These are phyloP conservation scores for Philonicus albiceps DNA, from an alignment of 2,888 invertebrate species.

Conservation along the genomic window DNA sequence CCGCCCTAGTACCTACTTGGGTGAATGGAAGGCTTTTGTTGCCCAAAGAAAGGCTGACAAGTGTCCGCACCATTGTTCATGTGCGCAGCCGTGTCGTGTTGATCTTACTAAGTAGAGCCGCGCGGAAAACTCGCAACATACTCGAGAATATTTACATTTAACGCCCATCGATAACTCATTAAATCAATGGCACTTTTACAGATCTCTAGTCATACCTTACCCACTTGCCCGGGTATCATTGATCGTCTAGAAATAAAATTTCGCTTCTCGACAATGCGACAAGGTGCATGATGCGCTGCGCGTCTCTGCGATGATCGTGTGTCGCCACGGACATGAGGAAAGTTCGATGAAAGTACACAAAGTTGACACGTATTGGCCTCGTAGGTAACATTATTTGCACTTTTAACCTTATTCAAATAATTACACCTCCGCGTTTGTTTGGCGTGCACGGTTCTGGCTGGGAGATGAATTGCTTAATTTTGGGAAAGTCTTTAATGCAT, in stretches of 20 bases:
- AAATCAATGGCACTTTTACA: background rate
- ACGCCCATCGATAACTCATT: background rate
- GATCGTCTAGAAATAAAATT: background rate
- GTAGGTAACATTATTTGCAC: background rate
- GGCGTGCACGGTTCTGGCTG: background rate
- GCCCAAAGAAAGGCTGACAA: background rate
- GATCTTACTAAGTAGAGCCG: background rate
- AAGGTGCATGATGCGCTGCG: background rate
- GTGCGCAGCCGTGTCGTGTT: background rate
- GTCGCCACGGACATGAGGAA: background rate
- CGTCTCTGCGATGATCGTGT: background rate
- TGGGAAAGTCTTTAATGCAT: background rate
- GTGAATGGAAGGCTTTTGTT: constrained; percentile 8
- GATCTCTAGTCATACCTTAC: background rate
- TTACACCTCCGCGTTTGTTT: background rate
- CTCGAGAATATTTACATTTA: background rate
- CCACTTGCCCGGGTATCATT: background rate
- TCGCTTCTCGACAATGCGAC: background rate
- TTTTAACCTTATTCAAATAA: constrained; percentile 7
- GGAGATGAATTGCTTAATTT: background rate
- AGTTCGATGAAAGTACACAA: background rate
- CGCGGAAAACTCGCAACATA: background rate
- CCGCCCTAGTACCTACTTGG: no score
- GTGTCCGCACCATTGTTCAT: background rate
- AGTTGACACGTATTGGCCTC: constrained; percentile 1